These are phyloP conservation scores for Crotalus tigris DNA, from an alignment of 2,113 vertebrate genomes.

Conservation along the genomic window DNA sequence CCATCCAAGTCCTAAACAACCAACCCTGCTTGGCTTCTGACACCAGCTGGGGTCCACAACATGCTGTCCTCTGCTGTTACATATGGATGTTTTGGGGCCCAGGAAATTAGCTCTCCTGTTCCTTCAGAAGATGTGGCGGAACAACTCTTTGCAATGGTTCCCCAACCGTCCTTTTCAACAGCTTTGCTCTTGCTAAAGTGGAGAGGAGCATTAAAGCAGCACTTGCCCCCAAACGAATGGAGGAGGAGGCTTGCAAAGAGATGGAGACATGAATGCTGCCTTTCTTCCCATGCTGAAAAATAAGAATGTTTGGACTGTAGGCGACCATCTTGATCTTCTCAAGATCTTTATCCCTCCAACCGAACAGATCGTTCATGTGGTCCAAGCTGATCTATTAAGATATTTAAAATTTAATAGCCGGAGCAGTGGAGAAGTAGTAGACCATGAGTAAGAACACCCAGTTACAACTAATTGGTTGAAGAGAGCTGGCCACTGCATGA, in stretches of 20 bases:
- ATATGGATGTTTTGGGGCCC: not conserved
- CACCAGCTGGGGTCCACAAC: not conserved
- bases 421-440: not conserved
- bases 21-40: not conserved
- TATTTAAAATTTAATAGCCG: not conserved
- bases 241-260: not conserved
- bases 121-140: not conserved
- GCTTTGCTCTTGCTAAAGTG: not conserved
- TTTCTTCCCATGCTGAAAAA: not conserved
- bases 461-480: not conserved
- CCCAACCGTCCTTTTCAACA: not conserved
- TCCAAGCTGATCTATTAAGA: not conserved
- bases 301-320: not conserved
- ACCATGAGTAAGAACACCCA: not conserved
- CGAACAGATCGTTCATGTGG: not conserved
- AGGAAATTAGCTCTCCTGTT: not conserved
- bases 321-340: not conserved
- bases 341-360: not conserved
- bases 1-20: not conserved
- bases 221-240: not conserved
- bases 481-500: not conserved
- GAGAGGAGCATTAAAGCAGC: not conserved
- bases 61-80: not conserved
- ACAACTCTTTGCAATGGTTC: not conserved
- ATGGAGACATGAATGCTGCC: not conserved